phyloP scores from a whole-genome alignment of 2,888 invertebrate genomes.

The Stenichneumon culpator region DNA sequence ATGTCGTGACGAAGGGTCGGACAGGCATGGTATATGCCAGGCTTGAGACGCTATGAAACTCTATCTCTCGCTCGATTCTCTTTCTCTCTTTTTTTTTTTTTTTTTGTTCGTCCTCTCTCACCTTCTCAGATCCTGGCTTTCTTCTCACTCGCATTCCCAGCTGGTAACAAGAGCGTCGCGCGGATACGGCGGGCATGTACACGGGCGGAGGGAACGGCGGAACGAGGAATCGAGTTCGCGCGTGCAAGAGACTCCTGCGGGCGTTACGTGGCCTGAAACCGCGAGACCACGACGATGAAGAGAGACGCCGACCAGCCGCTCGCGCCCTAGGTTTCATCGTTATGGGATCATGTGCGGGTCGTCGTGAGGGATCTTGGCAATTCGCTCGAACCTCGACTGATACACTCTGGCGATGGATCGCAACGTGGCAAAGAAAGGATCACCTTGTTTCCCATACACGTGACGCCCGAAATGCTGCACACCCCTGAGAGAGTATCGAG shows the following conservation, averaged over 20 bases:
- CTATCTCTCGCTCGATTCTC: conserved; percentile 42
- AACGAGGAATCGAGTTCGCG: conserved; percentile 73
- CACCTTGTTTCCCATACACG: background rate
- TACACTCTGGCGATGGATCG: background rate
- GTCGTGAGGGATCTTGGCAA: conserved; percentile 49
- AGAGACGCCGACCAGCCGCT: background rate
- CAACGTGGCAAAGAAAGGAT: background rate
- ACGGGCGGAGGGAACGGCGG: conserved; percentile 57
- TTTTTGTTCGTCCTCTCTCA: conserved; percentile 46
- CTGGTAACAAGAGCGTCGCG: conserved; percentile 15
- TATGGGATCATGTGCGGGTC: conserved; percentile 74
- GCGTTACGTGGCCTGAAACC: conserved; percentile 79
- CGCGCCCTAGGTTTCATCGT: conserved; percentile 80
- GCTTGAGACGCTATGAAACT: conserved; percentile 56
- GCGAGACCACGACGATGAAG: conserved; percentile 67
- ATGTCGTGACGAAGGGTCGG: conserved; percentile 44
- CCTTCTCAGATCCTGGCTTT: conserved; percentile 26
- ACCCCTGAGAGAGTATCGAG: background rate
- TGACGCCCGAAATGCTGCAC: no score
- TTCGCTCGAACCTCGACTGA: background rate
- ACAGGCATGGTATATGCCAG: conserved; percentile 50
- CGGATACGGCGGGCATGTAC: conserved; percentile 15
- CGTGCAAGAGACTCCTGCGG: conserved; percentile 75
- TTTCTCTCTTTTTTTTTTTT: conserved; percentile 23
- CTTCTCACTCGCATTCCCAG: conserved; percentile 39